Evolutionary conservation across 2,797 vertebrate species (phyloP).

Genomic region (Eulemur coronatus): DNA sequence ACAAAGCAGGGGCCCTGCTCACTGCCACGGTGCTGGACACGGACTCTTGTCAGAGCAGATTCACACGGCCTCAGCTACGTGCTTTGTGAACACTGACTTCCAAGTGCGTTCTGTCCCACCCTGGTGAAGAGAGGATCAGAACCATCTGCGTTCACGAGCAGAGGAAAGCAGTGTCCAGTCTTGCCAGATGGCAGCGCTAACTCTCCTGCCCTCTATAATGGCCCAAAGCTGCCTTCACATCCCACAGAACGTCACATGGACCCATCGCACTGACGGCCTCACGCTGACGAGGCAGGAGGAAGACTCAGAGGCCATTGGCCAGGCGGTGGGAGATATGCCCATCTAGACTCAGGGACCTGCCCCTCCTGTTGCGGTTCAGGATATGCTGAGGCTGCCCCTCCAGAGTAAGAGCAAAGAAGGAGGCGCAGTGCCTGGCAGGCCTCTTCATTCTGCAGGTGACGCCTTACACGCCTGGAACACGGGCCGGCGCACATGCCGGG

Average conservation of each 20-base stretch:
- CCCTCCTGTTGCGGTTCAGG: neutral
- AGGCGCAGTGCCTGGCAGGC: too few species aligned
- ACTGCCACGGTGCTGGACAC: neutral
- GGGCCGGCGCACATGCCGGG: neutral
- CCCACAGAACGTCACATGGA: neutral
- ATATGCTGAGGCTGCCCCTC: neutral
- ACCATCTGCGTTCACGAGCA: too few species aligned
- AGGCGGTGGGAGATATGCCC: neutral
- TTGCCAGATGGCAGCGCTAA: neutral
- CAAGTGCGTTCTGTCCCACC: neutral
- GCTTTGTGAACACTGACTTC: rapidly evolving
- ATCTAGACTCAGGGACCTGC: neutral
- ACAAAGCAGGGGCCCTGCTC: neutral
- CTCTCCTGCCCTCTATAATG: neutral
- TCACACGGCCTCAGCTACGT: neutral
- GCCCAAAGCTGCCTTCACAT: neutral
- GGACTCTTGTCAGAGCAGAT: neutral
- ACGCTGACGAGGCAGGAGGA: neutral
- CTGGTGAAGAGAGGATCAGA: neutral
- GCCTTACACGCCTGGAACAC: neutral
- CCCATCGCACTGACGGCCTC: too few species aligned
- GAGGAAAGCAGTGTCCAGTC: neutral
- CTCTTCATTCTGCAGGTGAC: neutral
- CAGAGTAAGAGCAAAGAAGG: neutral
- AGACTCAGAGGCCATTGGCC: too few species aligned